Evolutionary conservation across 2,113 vertebrate species (phyloP).

Genomic region (Canis aureus): DNA sequence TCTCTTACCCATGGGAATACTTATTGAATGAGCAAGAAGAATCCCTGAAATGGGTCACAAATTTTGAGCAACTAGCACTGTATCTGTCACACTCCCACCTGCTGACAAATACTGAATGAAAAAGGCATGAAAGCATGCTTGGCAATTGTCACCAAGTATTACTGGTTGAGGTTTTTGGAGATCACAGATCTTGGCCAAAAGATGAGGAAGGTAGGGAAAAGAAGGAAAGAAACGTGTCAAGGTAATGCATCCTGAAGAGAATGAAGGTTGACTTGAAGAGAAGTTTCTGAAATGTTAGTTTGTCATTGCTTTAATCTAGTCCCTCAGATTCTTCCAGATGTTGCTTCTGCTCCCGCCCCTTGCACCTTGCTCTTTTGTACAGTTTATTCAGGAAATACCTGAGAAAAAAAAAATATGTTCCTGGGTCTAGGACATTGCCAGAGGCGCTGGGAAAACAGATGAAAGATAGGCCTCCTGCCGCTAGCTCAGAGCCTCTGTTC

Average conservation of each 20-base stretch:
- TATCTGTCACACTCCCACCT: neutral
- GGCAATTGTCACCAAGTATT: slow-evolving; percentile 6
- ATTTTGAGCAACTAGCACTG: neutral
- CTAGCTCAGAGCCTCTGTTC: neutral
- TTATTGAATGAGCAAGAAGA: neutral
- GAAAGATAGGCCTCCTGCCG: neutral
- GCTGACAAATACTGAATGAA: slow-evolving; percentile 4
- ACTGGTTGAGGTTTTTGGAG: neutral
- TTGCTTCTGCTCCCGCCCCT: neutral
- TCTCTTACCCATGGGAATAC: neutral
- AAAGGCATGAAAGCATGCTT: neutral
- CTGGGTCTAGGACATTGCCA: neutral
- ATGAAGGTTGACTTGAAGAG: neutral
- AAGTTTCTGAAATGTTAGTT: slow-evolving; percentile 1
- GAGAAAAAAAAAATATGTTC: neutral
- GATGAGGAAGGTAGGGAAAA: neutral
- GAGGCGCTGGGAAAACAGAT: neutral
- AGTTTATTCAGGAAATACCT: slow-evolving; percentile 32
- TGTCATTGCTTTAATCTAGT: neutral
- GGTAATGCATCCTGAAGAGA: neutral
- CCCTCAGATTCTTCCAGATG: neutral
- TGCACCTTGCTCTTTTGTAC: slow-evolving; percentile 1
- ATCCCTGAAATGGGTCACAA: neutral
- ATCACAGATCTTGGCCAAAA: neutral
- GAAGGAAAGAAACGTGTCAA: neutral